A percentile compares a stretch with the other conserved stretches of the same genome.
phyloP scores from a whole-genome alignment of 2,113 vertebrate genomes.

The Chascanopsetta lugubris region DNA sequence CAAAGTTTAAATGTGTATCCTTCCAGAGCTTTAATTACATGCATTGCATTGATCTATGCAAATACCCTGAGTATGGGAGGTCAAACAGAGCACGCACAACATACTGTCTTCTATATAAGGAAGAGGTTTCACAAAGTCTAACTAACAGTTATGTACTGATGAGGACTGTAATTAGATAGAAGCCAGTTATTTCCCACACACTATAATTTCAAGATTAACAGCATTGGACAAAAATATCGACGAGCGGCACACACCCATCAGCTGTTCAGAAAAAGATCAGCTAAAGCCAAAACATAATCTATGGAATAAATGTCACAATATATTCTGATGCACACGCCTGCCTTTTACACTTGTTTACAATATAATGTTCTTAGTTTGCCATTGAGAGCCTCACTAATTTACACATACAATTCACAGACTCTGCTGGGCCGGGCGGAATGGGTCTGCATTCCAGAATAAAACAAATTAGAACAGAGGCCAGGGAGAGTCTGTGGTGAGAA shows the following conservation, averaged over 20 bases:
- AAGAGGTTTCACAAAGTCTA: slow-evolving; percentile 9
- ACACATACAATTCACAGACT: slow-evolving; percentile 2
- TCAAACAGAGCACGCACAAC: slow-evolving; percentile 45
- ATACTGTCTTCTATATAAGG: slow-evolving; percentile 20
- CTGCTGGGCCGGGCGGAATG: slow-evolving; percentile 14
- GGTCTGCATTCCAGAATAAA: slow-evolving; percentile 58
- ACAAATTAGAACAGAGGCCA: slow-evolving; percentile 50
- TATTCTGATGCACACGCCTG: background rate
- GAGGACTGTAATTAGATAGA: slow-evolving; percentile 57
- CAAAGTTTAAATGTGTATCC: slow-evolving; percentile 3
- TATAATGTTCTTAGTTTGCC: slow-evolving; percentile 7
- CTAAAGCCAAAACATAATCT: background rate
- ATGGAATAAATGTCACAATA: background rate
- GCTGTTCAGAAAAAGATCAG: background rate
- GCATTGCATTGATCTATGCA: slow-evolving; percentile 66
- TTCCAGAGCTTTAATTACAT: slow-evolving; percentile 69
- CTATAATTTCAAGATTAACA: slow-evolving; percentile 57
- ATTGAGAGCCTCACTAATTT: slow-evolving; percentile 22
- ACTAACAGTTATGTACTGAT: slow-evolving; percentile 50
- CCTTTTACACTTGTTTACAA: slow-evolving; percentile 8
- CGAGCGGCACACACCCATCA: slow-evolving; percentile 28
- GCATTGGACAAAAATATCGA: slow-evolving; percentile 26
- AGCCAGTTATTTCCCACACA: slow-evolving; percentile 42
- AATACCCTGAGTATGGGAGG: slow-evolving; percentile 42
- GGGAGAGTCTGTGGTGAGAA: slow-evolving; percentile 47